Base-by-base conservation (phyloP, 2,113 vertebrate species). In the Callipepla californica region DNA sequence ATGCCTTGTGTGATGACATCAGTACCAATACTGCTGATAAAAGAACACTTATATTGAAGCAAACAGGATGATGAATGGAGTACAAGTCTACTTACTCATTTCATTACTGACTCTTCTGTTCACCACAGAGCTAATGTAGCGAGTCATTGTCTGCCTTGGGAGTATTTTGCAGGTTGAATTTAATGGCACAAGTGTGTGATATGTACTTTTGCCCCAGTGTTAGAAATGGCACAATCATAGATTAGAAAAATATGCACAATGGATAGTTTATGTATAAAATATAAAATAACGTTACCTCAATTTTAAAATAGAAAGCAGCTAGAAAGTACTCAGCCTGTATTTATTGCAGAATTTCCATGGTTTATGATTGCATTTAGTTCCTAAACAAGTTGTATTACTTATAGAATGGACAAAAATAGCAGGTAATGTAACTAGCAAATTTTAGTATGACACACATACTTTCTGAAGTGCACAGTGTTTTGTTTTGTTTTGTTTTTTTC, bases 1-100 rank as follows among this genome's bases (percentile, higher is more conserved):
- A 99, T 99, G 98, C 98, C 98, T 97, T 90, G 97, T 97, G 96
- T 97, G 98, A 99, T 98, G 98, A 99, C 98, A 99, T 98, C 98
- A 98, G 98, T 98, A 98, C 98, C 97, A 97, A 98, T 98, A 98
- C 97, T 97, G 97, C 98, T 98, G 99, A 99, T 99, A 99, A 99
- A 99, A 98, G 99, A 97, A 99, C 98, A 98, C 98, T 98, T 98
- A 98, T 98, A 99, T 99, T 99, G 98, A 98, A 99, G 98, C 97
- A 98, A 99, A 98, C 99, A 99, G 98, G 97, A 99, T 99, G 99
- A 99, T 99, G 98, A 99, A 99, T 99, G 98, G 98, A 98, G 98
- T 98, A 98, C 98, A 98, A 97, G 98, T 98, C 98, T 98, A 98
- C 97, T 98, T 98, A 98, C 98, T 98, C 98, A 98, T 98, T 98